Evolutionary conservation across 2,888 invertebrate species (phyloP).

Genomic region (Sphaerophoria rueppellii): DNA sequence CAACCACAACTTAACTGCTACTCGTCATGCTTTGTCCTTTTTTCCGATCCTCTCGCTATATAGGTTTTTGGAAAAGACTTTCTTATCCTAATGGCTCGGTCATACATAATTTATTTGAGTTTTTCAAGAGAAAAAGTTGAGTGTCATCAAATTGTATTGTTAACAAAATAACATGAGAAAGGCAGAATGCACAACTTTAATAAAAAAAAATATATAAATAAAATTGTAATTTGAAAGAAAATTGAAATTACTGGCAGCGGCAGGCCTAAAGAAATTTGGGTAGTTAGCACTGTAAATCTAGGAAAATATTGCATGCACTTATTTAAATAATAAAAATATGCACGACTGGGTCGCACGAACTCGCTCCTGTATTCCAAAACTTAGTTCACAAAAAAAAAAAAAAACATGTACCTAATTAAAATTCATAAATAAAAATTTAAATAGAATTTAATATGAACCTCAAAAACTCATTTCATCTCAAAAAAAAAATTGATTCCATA

Average conservation of each 20-base stretch:
- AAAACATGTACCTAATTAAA: too few relatives aligned
- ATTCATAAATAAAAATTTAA: too few relatives aligned
- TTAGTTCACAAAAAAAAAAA: too few relatives aligned
- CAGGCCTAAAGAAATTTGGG: slow-evolving; percentile 50
- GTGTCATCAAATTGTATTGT: slow-evolving; percentile 71
- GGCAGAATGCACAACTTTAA: slow-evolving; percentile 2
- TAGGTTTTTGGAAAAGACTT: slow-evolving; percentile 52
- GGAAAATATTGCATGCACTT: background rate
- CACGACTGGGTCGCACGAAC: too few relatives aligned
- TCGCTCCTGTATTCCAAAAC: too few relatives aligned
- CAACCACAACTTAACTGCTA: slow-evolving; percentile 9
- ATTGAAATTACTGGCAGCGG: slow-evolving; percentile 67
- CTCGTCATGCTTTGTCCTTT: slow-evolving; percentile 6
- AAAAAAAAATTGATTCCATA: too few relatives aligned
- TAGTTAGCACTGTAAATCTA: slow-evolving; percentile 46
- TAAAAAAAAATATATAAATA: too few relatives aligned
- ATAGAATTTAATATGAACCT: too few relatives aligned
- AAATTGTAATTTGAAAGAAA: slow-evolving; percentile 64
- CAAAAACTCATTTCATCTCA: too few relatives aligned
- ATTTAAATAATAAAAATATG: too few relatives aligned
- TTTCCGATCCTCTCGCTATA: slow-evolving; percentile 46
- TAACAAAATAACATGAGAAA: slow-evolving; percentile 44
- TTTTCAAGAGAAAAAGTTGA: slow-evolving; percentile 66
- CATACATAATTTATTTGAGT: slow-evolving; percentile 71
- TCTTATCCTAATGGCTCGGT: slow-evolving; percentile 68